Base-by-base conservation (phyloP, 2,797 vertebrate species). In the Enteromius mattozi region DNA sequence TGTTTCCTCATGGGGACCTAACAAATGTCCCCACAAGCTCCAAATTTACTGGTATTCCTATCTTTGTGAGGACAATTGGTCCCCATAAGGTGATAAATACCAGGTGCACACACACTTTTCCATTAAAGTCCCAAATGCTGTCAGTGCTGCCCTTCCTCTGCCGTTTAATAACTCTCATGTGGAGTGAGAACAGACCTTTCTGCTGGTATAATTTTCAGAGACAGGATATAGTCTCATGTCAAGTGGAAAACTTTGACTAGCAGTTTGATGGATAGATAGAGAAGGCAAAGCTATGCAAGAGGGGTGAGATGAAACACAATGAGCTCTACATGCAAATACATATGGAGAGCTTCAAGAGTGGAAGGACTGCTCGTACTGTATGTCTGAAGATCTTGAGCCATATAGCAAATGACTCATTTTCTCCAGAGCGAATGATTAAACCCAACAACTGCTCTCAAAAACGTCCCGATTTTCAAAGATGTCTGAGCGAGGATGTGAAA, bases 261-360 rank as follows among this genome's bases (percentile, higher is more conserved):
- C 2, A 1, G 42, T 33, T 74, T 51, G 19, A 76, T 56, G 72
- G 49, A 6, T 56, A 37, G 72, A 6, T 75, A 35, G 17, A 54
- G 49, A 5, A n/a, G 72, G 1, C 47, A 5, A 75, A 8, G 17
- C 17, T 59, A 9, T 9, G 10, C 19, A 49, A 30, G 45, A 49
- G 9, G 27, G 27, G 8, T 74, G 16, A 30, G 17, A 74, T 51
- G 27, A 72, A 72, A 4, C 72, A 37, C 72, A 16, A 76, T 35
- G 19, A n/a, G 30, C 49, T 54, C 19, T 54, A n/a, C 47, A 75
- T 76, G 33, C 49, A 56, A 76, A 76, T 24, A 56, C 51, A 37
- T 16, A 14, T 21, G 1, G 30, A 75, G 30, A 56, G 49, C 19
- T 37, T 56, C 19, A 56, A n/a, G 6, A 37, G 49, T 14, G 4